A percentile compares a stretch with the other conserved stretches of the same genome.
Evolutionary conservation across 2,113 vertebrate genomes (phyloP).

Genomic region (Chrysochloris asiatica): DNA sequence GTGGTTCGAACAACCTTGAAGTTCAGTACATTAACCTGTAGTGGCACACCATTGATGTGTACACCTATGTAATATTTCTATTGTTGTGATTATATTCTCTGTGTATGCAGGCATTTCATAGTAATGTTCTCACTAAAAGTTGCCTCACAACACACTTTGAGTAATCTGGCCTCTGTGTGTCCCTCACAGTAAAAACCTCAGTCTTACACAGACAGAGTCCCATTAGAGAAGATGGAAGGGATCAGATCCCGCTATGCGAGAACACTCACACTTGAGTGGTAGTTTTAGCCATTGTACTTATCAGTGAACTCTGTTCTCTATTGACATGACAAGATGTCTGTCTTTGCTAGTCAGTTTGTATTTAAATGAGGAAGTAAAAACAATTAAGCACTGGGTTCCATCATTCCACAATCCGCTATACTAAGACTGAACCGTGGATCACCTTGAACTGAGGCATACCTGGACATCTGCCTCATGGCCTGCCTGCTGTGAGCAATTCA

Average conservation of each 20-base stretch:
- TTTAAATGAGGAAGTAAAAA: slow-evolving; percentile 53
- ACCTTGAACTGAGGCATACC: fast-evolving
- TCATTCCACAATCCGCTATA: too few relatives aligned
- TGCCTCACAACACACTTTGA: not conserved
- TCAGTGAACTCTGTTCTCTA: slow-evolving; percentile 14
- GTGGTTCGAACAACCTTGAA: too few relatives aligned
- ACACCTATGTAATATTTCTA: too few relatives aligned
- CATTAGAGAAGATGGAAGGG: not conserved
- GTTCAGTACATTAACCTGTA: too few relatives aligned
- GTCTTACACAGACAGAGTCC: not conserved
- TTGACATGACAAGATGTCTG: not conserved
- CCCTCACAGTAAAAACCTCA: not conserved
- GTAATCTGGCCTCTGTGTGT: not conserved
- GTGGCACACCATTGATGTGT: too few relatives aligned
- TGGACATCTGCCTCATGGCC: slow-evolving; percentile 33
- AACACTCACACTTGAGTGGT: not conserved
- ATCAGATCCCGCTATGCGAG: not conserved
- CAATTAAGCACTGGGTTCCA: too few relatives aligned
- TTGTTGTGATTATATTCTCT: too few relatives aligned
- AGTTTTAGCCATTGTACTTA: not conserved
- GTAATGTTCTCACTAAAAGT: not conserved
- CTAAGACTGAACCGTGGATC: not conserved
- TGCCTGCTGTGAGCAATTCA: not conserved
- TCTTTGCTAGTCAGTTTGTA: not conserved
- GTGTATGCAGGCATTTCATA: not conserved